A percentile compares a stretch with the other conserved stretches of the same genome.
phyloP scores from a whole-genome alignment of 2,888 invertebrate species.

The Falcaria lacertinaria region DNA sequence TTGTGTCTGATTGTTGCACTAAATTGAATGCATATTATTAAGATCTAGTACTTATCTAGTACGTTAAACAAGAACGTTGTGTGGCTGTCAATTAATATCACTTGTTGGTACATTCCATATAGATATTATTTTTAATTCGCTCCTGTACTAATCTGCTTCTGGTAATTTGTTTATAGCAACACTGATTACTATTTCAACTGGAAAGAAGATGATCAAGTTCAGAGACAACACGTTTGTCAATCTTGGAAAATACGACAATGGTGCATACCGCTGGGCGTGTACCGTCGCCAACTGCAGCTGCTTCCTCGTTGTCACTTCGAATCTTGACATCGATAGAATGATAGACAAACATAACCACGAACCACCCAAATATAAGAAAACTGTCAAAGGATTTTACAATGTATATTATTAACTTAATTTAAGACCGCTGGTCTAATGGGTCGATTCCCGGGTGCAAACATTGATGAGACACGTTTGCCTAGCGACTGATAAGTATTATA shows the following conservation, averaged over 20 bases:
- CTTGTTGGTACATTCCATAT: too few relatives aligned
- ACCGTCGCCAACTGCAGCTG: constrained; percentile 12
- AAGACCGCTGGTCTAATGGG: too few relatives aligned
- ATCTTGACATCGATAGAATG: constrained; percentile 18
- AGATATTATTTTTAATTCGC: too few relatives aligned
- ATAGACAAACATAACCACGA: constrained; percentile 12
- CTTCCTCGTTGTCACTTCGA: constrained; percentile 19
- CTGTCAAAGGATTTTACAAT: constrained; percentile 7
- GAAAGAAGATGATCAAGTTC: constrained; percentile 24
- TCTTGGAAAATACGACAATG: constrained; percentile 7
- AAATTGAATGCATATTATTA: too few relatives aligned
- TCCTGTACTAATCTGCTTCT: not conserved
- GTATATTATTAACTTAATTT: not conserved
- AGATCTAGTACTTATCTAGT: too few relatives aligned
- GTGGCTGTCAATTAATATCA: too few relatives aligned
- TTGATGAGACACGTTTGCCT: too few relatives aligned
- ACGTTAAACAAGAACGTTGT: too few relatives aligned
- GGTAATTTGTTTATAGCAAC: constrained; percentile 10
- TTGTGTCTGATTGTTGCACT: too few relatives aligned
- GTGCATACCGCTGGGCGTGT: constrained; percentile 19
- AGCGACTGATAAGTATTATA: too few relatives aligned
- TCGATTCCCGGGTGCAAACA: too few relatives aligned
- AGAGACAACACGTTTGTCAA: constrained; percentile 17
- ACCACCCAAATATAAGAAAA: constrained; percentile 14
- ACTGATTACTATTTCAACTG: constrained; percentile 17